phyloP scores from a whole-genome alignment of 2,113 vertebrate species.

The Oenanthe melanoleuca region DNA sequence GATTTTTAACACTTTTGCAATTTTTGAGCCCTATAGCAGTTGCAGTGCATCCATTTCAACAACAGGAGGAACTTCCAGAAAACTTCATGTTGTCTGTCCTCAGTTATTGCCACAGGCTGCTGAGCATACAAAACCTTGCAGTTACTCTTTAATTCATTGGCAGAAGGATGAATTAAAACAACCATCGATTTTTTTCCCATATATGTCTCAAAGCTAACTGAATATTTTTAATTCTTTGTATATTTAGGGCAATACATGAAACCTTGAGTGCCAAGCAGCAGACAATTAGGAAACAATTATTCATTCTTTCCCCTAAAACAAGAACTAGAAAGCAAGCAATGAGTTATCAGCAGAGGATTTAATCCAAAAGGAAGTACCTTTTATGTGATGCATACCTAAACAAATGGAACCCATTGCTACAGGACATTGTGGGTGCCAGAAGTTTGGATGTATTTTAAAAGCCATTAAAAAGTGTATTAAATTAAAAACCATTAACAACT shows the following conservation, averaged over 20 bases:
- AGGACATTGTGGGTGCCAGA: neutral
- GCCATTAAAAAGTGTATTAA: neutral
- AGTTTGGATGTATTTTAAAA: neutral
- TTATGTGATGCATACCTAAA: neutral
- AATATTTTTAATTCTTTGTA: neutral
- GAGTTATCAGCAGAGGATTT: neutral
- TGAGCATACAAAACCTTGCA: neutral
- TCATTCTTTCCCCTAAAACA: neutral
- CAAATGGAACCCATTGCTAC: neutral
- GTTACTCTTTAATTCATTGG: neutral
- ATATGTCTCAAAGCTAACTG: neutral
- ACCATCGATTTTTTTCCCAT: neutral
- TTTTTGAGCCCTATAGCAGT: neutral
- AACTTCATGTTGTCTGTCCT: neutral
- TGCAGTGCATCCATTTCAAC: neutral
- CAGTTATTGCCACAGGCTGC: neutral
- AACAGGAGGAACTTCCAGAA: neutral
- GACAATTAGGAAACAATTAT: neutral
- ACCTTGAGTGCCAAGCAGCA: neutral
- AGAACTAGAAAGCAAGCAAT: neutral
- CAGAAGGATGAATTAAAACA: neutral
- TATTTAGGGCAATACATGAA: neutral
- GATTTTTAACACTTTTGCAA: neutral
- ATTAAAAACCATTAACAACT: neutral
- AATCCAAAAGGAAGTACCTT: slow-evolving; percentile 4